Base-by-base conservation (phyloP, 2,888 invertebrate species). In the Tiliacea aurago region DNA sequence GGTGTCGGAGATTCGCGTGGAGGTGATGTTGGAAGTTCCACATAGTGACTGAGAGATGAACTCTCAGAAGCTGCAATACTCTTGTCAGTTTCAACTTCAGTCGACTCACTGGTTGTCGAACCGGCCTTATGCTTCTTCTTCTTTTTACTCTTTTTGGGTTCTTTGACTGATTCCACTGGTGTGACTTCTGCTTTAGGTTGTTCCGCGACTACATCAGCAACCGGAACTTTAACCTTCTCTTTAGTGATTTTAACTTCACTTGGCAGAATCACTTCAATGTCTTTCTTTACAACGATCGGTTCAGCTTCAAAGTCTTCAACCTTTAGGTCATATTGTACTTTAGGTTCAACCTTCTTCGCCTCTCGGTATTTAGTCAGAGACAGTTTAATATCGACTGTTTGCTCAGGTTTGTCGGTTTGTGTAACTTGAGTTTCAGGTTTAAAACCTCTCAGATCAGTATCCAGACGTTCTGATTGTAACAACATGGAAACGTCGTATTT, bases 81-180 rank as follows among this genome's bases (percentile, higher is more conserved):
- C 80, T 91, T 94, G 45, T 95, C 95, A 9, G 92, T 90, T 84
- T 95, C 95, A 15, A 88, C 83, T 74, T 91, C 91, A 45, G 89
- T 78, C 9, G 92, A 91, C 41, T 93, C 92, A 85, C 91, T 93
- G 13, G 87, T 87, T 47, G 91, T 91, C 4, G 90, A 92, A 56
- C 92, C 92, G 62, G 94, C 94, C 92, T 97, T 97, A 90, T 95
- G 97, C 92, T 97, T 97, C 95, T 97, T 97, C 95, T 96, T 97
- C 96, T 96, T 97, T 94, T 97, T 97, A 93, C 96, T 97, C 91
- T 95, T 94, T 86, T 97, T 97, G 63, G 94, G 94, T 83, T 96
- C 96, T 78, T 90, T 91, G 20, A 83, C 83, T 15, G 90, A 83
- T 73, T 92, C 91, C 7, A 13, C 13, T 73, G 89, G 87, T 66